phyloP scores from a whole-genome alignment of 1,140 invertebrate species.

The Argopecten irradians region DNA sequence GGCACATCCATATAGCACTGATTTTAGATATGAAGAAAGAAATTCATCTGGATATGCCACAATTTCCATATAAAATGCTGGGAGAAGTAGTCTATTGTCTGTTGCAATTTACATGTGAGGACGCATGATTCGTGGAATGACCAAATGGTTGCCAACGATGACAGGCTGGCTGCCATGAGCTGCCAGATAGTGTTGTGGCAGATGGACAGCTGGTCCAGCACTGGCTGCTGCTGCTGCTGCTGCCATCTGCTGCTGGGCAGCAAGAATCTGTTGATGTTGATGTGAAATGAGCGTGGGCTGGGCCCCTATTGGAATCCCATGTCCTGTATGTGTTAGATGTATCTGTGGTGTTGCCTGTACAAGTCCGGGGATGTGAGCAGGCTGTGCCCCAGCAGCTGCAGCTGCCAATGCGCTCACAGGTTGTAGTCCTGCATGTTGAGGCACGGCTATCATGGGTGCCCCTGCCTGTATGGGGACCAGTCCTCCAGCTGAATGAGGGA shows the following conservation, averaged over 20 bases:
- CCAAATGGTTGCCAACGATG: conserved; percentile 45
- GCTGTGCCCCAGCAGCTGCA: conserved; percentile 43
- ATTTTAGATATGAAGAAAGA: neutral
- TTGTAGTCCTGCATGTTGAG: conserved; percentile 14
- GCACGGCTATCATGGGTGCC: conserved; percentile 46
- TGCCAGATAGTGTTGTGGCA: neutral
- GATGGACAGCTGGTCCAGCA: neutral
- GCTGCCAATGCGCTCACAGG: conserved; percentile 26
- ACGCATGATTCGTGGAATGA: conserved; percentile 42
- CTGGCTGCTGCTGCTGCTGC: conserved; percentile 32
- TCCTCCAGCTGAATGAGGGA: conserved; percentile 1
- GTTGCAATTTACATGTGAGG: neutral
- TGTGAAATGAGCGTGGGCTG: conserved; percentile 30
- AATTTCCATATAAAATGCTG: neutral
- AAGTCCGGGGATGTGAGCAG: conserved; percentile 43
- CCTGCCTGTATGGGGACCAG: conserved; percentile 47
- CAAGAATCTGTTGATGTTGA: conserved; percentile 28
- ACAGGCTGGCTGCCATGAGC: conserved; percentile 33
- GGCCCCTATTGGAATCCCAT: conserved; percentile 40
- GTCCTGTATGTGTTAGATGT: neutral
- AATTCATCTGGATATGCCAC: neutral
- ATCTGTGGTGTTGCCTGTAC: conserved; percentile 26
- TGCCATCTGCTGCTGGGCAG: conserved; percentile 39
- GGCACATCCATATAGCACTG: neutral
- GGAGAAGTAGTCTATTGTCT: neutral